A percentile compares a stretch with the other conserved stretches of the same genome.
These are phyloP conservation scores for Herpetotheres cachinnans DNA, from an alignment of 2,113 vertebrate genomes.

Conservation along the genomic window DNA sequence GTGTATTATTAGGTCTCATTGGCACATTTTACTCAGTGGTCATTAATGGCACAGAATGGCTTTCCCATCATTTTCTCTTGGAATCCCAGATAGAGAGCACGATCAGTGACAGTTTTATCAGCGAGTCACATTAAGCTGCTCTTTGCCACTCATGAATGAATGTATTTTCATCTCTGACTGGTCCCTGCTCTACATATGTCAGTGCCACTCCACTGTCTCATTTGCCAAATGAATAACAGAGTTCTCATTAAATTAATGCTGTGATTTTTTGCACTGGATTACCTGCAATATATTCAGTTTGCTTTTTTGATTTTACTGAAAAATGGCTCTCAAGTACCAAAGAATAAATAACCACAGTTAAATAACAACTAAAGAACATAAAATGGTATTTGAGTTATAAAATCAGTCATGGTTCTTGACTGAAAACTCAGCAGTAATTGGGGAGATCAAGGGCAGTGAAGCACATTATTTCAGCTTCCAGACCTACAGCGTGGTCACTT, in stretches of 20 bases:
- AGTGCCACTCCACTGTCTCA: constrained; percentile 44
- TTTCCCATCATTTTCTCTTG: constrained; percentile 31
- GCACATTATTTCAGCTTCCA: not conserved
- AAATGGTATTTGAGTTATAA: constrained; percentile 11
- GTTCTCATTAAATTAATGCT: not conserved
- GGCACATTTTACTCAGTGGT: constrained; percentile 50
- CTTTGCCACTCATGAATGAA: constrained; percentile 57
- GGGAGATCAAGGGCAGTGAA: not conserved
- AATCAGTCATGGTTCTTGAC: constrained; percentile 9
- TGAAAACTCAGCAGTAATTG: constrained; percentile 18
- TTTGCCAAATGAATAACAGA: constrained; percentile 26
- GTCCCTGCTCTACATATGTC: constrained; percentile 49
- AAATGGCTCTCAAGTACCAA: not conserved
- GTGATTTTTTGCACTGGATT: not conserved
- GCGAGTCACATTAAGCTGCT: constrained; percentile 26
- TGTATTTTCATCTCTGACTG: constrained; percentile 42
- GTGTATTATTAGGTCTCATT: constrained; percentile 56
- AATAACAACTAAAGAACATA: constrained; percentile 10
- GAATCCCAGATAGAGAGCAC: constrained; percentile 19
- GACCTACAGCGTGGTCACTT: not conserved
- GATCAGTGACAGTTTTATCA: constrained; percentile 61
- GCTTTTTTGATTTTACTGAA: constrained; percentile 1
- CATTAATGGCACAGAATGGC: constrained; percentile 35
- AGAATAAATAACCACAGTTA: not conserved
- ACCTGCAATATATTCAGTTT: not conserved